Base-by-base conservation (phyloP, 2,888 invertebrate species). In the Platerodrilus igneus region DNA sequence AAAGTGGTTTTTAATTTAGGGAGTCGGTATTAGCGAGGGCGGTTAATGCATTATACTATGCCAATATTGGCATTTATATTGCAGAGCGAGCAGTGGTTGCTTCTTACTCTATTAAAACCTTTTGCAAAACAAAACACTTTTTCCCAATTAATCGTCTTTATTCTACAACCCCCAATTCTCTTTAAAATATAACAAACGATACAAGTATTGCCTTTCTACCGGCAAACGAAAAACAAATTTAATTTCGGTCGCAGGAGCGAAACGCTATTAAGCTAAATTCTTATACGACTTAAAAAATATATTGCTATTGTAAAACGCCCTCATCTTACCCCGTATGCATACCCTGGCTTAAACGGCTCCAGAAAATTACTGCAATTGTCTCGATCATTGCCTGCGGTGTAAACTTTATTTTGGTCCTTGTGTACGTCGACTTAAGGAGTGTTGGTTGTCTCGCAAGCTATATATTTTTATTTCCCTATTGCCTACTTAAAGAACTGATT, bases 381-480 rank as follows among this genome's bases (percentile, higher is more conserved):
- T 61, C 64, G 64, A 65, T 66, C 64, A 65, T 64, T 63, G 63
- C 60, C 57, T 59, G 55, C 60, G 62, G 61, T 59, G 46, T 52
- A 48, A 47, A 48, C 34, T 34, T 49, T 45, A 51, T 45, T 44
- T 31, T 47, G 29, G 43, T 34, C 49, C 47, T 52, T 47, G 41
- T 47, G 46, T 47, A 48, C 47, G 41, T 44, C 40, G 36, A 38
- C 37, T 51, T 49, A 44, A 50, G 47, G 48, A 47, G 40, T 41
- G 40, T 36, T 41, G 44, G 43, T 52, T 54, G 53, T 56, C 55
- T 57, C 52, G 55, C 48, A 19, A 53, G 64, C 62, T 60, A 64
- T 65, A 65, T 67, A 67, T 67, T 67, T 66, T 66, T 67, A 67
- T 67, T 67, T 67, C 67, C 67, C 67, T 57, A 59, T 66, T 64